A percentile compares a stretch with the other conserved stretches of the same genome.
phyloP scores from a whole-genome alignment of 2,888 invertebrate species.

The Xestia c-nigrum region DNA sequence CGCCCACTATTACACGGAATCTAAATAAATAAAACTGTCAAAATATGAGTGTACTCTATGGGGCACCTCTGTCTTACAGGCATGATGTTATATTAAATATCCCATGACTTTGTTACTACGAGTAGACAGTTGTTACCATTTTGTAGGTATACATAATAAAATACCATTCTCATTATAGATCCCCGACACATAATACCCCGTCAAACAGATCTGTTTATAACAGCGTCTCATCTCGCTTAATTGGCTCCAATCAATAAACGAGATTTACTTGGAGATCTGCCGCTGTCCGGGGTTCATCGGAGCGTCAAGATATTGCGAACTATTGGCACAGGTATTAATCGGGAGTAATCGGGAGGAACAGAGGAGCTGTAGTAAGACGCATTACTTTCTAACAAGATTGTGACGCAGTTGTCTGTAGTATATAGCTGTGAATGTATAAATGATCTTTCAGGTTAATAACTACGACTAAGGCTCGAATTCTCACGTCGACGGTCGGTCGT shows the following conservation, averaged over 20 bases:
- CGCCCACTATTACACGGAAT: no score
- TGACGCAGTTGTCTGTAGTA: neutral
- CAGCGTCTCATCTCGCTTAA: slow-evolving; percentile 7
- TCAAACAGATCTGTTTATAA: slow-evolving; percentile 3
- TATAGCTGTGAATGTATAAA: neutral
- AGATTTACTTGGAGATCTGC: neutral
- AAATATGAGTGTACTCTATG: no score
- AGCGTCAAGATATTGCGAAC: slow-evolving; percentile 28
- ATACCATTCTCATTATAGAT: neutral
- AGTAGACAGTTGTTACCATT: neutral
- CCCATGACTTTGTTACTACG: neutral
- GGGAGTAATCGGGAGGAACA: neutral
- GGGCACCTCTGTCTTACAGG: no score
- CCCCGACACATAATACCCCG: neutral
- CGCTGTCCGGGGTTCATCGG: neutral
- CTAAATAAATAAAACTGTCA: no score
- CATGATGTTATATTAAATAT: no score
- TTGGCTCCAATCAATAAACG: slow-evolving; percentile 18
- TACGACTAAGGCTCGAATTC: no score
- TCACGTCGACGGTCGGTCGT: no score
- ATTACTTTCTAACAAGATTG: slow-evolving; percentile 10
- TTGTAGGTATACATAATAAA: neutral
- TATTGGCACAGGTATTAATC: slow-evolving; percentile 17
- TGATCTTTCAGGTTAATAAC: neutral
- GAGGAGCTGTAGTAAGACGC: neutral